Conservation (phyloP, 92 coral and sea anemone genomes). For the Porites cylindrica region DNA sequence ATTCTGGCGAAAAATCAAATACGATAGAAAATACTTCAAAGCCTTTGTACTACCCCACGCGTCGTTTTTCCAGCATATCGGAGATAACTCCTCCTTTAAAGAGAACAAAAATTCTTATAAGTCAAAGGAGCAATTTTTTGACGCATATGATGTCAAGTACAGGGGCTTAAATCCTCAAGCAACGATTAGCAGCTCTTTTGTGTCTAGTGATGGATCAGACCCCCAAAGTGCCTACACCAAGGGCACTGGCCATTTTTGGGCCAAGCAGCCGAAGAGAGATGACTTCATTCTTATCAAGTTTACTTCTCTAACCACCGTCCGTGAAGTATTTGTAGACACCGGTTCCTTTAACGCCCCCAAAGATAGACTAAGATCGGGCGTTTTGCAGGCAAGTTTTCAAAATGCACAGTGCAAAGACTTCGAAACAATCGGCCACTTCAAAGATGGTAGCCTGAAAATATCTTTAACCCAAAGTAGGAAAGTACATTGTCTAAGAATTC, state of each 20-base stretch:
- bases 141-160: slow-evolving; percentile 67
- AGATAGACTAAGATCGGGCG: slow-evolving; percentile 49
- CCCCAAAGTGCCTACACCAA: slow-evolving; percentile 72
- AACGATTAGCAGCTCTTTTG: slow-evolving; percentile 39
- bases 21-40: background rate
- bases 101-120: slow-evolving; percentile 58
- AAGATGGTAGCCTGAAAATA: slow-evolving; percentile 39
- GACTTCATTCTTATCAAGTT: slow-evolving; percentile 53
- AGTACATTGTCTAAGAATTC: slow-evolving; percentile 53
- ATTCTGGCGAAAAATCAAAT: slow-evolving; percentile 55
- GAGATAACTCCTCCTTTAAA: slow-evolving; percentile 58
- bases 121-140: slow-evolving; percentile 64
- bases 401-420: slow-evolving; percentile 42
- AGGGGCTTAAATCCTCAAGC: slow-evolving; percentile 78
- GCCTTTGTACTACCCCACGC: slow-evolving; percentile 27
- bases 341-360: slow-evolving; percentile 69
- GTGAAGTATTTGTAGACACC: slow-evolving; percentile 66
- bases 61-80: slow-evolving; percentile 65
- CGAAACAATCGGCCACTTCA: slow-evolving; percentile 42
- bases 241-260: slow-evolving; percentile 80
- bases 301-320: slow-evolving; percentile 10
- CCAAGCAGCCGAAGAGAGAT: slow-evolving; percentile 20
- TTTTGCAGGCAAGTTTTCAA: slow-evolving; percentile 57
- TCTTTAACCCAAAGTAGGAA: slow-evolving; percentile 4
- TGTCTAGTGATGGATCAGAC: slow-evolving; percentile 6